Evolutionary conservation across 2,113 vertebrate genomes (phyloP).

Genomic region (Loxodonta africana): DNA sequence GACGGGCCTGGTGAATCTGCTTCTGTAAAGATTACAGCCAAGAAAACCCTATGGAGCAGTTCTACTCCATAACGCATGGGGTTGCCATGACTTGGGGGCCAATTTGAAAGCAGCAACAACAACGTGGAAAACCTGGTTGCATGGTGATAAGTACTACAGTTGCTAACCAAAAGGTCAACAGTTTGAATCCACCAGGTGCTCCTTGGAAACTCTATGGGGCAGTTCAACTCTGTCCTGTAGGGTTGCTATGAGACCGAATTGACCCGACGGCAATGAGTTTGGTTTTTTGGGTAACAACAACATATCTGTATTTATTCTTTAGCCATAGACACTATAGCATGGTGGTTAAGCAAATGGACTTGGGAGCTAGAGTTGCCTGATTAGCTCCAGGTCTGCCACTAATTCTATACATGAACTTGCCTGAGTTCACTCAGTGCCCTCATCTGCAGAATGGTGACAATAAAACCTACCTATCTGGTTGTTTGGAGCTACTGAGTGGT

Average conservation of each 20-base stretch:
- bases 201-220: no score
- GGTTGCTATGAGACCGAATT: no score
- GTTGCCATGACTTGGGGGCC: neutral
- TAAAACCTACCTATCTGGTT: neutral
- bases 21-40: neutral
- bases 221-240: no score
- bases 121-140: no score
- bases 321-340: no score
- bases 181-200: no score
- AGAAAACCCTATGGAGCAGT: neutral
- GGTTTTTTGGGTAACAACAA: neutral
- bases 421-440: neutral
- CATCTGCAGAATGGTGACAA: neutral
- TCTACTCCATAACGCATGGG: neutral
- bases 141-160: no score
- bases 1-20: neutral
- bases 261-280: no score
- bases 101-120: neutral
- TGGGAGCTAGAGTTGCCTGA: neutral
- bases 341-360: neutral
- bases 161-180: no score
- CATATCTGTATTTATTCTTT: neutral
- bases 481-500: neutral
- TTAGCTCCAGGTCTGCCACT: neutral
- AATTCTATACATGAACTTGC: no score